A percentile compares a stretch with the other conserved stretches of the same genome.
These are phyloP conservation scores for Drosophila ogumai DNA, from an alignment of 1,140 invertebrate genomes.

Conservation along the genomic window DNA sequence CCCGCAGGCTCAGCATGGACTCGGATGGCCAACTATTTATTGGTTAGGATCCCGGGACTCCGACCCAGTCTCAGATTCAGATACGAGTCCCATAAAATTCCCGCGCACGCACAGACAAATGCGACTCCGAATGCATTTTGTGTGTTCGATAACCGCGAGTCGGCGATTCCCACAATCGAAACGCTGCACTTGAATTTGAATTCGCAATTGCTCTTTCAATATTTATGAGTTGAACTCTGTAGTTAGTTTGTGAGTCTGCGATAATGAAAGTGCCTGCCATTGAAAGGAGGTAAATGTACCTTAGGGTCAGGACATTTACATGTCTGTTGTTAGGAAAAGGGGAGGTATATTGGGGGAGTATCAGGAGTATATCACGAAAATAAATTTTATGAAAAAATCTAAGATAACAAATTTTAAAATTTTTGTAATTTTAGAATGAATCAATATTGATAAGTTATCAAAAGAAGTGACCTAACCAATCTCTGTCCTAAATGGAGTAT, in stretches of 20 bases:
- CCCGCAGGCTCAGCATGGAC: constrained; percentile 25
- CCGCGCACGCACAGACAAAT: constrained; percentile 55
- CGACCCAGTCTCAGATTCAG: constrained; percentile 40
- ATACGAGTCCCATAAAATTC: constrained; percentile 62
- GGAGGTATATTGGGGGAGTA: background rate
- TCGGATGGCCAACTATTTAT: constrained; percentile 61
- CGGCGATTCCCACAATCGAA: constrained; percentile 71
- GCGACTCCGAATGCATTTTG: constrained; percentile 69
- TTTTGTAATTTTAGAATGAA: too few relatives aligned
- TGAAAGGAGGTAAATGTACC: background rate
- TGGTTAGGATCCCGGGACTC: constrained; percentile 30
- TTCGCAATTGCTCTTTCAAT: constrained; percentile 69
- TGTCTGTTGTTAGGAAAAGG: background rate
- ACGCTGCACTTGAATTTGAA: constrained; percentile 63
- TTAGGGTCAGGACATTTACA: background rate
- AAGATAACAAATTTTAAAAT: too few relatives aligned
- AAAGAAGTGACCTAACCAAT: background rate
- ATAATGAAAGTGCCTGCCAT: constrained; percentile 43
- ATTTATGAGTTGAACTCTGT: constrained; percentile 61
- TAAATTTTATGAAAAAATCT: too few relatives aligned
- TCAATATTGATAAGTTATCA: constrained; percentile 3
- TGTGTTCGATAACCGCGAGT: constrained; percentile 63
- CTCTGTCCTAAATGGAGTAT: background rate
- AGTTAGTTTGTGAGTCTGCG: constrained; percentile 36
- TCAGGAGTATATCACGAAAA: too few relatives aligned